Evolutionary conservation across 64 coral and sea anemone species (phyloP).

Genomic region (Exaiptasia diaphana): DNA sequence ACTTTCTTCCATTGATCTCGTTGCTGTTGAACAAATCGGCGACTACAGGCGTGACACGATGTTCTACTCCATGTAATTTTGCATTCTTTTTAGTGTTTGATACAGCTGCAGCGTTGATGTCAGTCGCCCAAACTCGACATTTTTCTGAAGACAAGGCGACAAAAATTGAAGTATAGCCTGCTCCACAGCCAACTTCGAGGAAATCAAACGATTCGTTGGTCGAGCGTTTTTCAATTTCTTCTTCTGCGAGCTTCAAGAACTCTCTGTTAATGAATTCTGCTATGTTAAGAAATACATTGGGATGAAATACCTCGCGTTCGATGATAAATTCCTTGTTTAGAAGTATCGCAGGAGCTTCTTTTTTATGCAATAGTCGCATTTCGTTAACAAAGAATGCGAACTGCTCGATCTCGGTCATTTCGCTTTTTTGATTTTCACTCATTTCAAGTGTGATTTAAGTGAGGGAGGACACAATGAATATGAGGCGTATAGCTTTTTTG

Average conservation of each 20-base stretch:
- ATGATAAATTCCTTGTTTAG: background rate
- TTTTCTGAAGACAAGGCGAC: background rate
- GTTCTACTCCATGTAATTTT: background rate
- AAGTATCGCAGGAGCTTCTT: too few species aligned
- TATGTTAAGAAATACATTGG: background rate
- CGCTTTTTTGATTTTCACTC: too few species aligned
- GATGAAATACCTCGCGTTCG: background rate
- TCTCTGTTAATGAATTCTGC: background rate
- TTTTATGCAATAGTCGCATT: too few species aligned
- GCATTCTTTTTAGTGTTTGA: background rate
- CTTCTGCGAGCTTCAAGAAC: background rate
- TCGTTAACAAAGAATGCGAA: too few species aligned
- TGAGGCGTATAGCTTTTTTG: too few species aligned
- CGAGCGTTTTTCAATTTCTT: background rate
- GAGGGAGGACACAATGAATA: too few species aligned
- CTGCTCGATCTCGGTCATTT: too few species aligned
- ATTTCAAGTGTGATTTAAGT: too few species aligned
- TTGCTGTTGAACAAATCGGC: background rate
- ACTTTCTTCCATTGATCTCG: background rate
- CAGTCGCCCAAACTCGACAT: background rate
- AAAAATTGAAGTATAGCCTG: background rate
- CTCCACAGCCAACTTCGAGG: constrained; percentile 10
- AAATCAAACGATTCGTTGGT: background rate
- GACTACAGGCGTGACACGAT: background rate
- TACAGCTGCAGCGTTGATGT: background rate